Conservation (phyloP, 2,888 invertebrate genomes). For the Chelonus formosanus region DNA sequence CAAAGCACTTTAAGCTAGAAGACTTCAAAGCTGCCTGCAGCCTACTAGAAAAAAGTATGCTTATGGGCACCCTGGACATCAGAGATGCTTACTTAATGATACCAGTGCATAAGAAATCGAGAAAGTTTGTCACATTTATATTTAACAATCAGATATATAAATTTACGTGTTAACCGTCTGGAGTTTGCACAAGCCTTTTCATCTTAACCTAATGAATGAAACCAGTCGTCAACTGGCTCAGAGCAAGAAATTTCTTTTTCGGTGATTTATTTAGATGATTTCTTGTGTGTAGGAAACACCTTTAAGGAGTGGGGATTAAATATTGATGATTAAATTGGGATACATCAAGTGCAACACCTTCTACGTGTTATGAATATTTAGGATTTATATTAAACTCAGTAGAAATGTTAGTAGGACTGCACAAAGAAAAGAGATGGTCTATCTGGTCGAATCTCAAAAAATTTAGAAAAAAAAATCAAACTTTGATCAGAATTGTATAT, state of each 20-base stretch:
- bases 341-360: conserved; percentile 26
- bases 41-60: not conserved
- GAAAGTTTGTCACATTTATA: conserved; percentile 16
- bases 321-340: conserved; percentile 25
- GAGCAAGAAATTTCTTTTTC: not conserved
- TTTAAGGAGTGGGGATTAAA: not conserved
- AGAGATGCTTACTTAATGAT: conserved; percentile 11
- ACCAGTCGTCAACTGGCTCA: conserved; percentile 1
- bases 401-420: conserved; percentile 31
- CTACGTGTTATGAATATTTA: conserved; percentile 27
- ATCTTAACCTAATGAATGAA: conserved; percentile 7
- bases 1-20: conserved; percentile 14
- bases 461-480: conserved; percentile 26
- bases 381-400: conserved; percentile 29
- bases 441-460: conserved; percentile 7
- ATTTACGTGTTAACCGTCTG: too few relatives aligned
- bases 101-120: not conserved
- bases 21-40: conserved; percentile 6
- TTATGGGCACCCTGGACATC: conserved; percentile 6
- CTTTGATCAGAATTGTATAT: too few relatives aligned
- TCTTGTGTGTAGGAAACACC: conserved; percentile 9
- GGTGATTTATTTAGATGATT: conserved; percentile 20
- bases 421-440: conserved; percentile 23
- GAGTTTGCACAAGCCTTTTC: too few relatives aligned
- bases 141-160: not conserved